Percentiles rank a stretch among this genome's conserved stretches.
phyloP scores from a whole-genome alignment of 2,113 vertebrate species.

The Chloroceryle aenea region DNA sequence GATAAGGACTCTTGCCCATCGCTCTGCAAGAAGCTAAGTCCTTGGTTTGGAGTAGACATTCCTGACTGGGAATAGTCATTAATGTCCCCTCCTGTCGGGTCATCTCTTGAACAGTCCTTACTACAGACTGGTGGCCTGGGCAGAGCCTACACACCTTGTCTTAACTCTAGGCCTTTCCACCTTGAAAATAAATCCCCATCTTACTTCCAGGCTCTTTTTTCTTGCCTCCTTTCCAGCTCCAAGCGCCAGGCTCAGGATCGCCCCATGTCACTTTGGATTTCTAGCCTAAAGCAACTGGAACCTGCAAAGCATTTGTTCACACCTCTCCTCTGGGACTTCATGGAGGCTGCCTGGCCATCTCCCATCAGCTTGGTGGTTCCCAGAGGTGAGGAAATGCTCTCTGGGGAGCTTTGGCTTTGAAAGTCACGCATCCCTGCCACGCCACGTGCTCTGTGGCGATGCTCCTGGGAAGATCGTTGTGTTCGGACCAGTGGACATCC shows the following conservation, averaged over 20 bases:
- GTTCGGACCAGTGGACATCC: fast-evolving
- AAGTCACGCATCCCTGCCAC: fast-evolving
- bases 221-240: slow-evolving; percentile 68
- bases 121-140: neutral
- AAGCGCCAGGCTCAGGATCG: slow-evolving; percentile 89
- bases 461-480: fast-evolving
- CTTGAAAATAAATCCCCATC: neutral
- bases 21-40: neutral
- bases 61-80: neutral
- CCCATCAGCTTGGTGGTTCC: slow-evolving; percentile 90
- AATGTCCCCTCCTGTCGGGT: neutral
- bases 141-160: neutral
- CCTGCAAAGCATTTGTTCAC: slow-evolving; percentile 84
- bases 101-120: neutral
- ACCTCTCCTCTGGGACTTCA: slow-evolving; percentile 89
- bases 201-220: neutral
- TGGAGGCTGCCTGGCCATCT: slow-evolving; percentile 90
- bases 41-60: neutral
- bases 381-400: slow-evolving; percentile 77
- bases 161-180: neutral
- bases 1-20: neutral
- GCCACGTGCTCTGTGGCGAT: fast-evolving
- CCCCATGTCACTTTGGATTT: slow-evolving; percentile 92
- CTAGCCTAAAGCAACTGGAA: slow-evolving; percentile 85
- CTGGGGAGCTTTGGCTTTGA: neutral